Base-by-base conservation (phyloP, 2,888 invertebrate genomes). In the Strigamia maritima region DNA sequence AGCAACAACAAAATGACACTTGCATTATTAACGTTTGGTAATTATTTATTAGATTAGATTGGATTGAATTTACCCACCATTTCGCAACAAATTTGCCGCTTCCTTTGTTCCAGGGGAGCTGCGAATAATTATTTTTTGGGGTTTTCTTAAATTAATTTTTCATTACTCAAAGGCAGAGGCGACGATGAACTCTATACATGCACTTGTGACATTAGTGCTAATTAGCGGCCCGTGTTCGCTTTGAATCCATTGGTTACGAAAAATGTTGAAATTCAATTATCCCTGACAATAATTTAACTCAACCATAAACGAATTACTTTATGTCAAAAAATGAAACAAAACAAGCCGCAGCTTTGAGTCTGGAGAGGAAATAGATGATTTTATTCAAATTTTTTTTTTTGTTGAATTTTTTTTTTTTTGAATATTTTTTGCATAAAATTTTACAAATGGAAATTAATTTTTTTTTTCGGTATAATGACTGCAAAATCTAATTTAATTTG, bases 241-340 rank as follows among this genome's bases (percentile, higher is more conserved):
- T 24, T 70, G 70, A 70, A 70, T 28, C 16, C 70, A 70, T 70
- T 70, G 28, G 70, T 28, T 70, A n/a, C 24, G 70, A 70, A 54
- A 70, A 28, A 28, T 28, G 70, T 26, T 70, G 70, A 70, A 70
- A 70, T 70, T 70, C n/a, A 70, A 70, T 70, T 70, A 70, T 70
- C 70, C 35, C 14, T 28, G 70, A 70, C 70, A 28, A 70, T 70
- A 70, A 70, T 70, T 70, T 70, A 70, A 70, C 70, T 70, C 70
- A 26, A 70, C 70, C 70, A 70, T 24, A 70, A 70, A 70, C 70
- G 70, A 70, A 70, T 70, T 70, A 70, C 70, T 60, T n/a, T 14
- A 28, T 26, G 70, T 70, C 70, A 70, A 70, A 70, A 70, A 70
- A 70, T 70, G 26, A 70, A 70, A n/a, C 70, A 70, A 70, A 70